Conservation (phyloP, 2,888 invertebrate species). For the Agrotis exclamationis region DNA sequence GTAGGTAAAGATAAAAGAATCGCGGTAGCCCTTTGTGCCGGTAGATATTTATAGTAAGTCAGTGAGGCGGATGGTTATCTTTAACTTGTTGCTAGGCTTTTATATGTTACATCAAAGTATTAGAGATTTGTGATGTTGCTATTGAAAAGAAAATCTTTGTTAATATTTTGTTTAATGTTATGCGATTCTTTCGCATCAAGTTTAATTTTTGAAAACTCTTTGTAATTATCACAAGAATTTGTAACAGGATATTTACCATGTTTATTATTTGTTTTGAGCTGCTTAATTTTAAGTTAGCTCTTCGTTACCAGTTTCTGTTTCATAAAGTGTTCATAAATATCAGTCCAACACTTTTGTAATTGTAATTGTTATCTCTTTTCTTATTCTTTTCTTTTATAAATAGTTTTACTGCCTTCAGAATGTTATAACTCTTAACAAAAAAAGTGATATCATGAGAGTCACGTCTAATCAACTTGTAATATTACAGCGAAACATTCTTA, state of each 20-base stretch:
- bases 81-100: conserved; percentile 8
- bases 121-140: neutral
- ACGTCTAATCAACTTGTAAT: too few relatives aligned
- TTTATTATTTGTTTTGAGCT: too few relatives aligned
- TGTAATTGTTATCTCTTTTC: neutral
- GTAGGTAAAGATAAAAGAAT: conserved; percentile 47
- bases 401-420: neutral
- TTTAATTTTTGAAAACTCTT: too few relatives aligned
- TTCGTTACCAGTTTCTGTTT: too few relatives aligned
- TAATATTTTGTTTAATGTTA: neutral
- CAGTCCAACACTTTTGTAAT: too few relatives aligned
- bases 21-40: conserved; percentile 18
- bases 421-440: neutral
- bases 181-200: neutral
- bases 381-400: neutral
- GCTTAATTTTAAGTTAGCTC: too few relatives aligned
- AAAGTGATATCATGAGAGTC: neutral
- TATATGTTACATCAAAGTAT: neutral
- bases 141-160: too few relatives aligned
- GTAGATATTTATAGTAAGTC: conserved; percentile 35
- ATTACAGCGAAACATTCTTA: too few relatives aligned
- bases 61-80: conserved; percentile 26
- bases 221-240: too few relatives aligned
- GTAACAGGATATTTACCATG: too few relatives aligned
- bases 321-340: too few relatives aligned